Percentiles rank a stretch among this genome's conserved stretches.
phyloP scores from a whole-genome alignment of 2,888 invertebrate species.

The Bimastos eiseni region DNA sequence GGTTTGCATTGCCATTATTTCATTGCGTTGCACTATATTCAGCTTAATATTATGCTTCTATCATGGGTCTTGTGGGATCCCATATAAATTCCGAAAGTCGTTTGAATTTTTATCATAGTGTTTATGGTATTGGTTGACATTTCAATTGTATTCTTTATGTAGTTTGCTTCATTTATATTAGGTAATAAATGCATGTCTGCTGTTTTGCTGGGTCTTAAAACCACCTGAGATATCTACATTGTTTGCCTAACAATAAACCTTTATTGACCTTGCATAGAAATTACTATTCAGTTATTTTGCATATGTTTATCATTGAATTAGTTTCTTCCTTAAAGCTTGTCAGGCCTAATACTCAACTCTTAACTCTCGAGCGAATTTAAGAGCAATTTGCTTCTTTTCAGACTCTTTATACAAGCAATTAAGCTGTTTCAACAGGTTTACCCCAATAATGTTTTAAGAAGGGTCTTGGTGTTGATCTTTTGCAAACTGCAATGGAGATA shows the following conservation, averaged over 20 bases:
- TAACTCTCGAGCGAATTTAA: neutral
- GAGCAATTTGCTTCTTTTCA: neutral
- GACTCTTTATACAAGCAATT: neutral
- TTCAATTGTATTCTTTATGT: neutral
- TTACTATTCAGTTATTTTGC: neutral
- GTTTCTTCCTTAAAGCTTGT: neutral
- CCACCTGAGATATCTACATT: neutral
- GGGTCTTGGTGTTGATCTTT: neutral
- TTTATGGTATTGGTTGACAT: neutral
- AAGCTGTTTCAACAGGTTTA: neutral
- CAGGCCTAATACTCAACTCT: neutral
- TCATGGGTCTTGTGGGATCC: neutral
- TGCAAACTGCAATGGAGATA: neutral
- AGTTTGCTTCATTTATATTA: neutral
- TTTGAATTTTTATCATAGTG: neutral
- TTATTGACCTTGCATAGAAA: neutral
- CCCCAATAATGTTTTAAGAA: neutral
- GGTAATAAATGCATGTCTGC: neutral
- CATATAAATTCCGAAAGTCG: neutral
- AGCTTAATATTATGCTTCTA: neutral
- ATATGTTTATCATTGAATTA: constrained; percentile 2
- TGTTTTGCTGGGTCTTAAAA: neutral
- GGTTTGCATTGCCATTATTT: neutral
- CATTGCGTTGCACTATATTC: neutral
- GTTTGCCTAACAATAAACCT: neutral